These are phyloP conservation scores for Thysanoteuthis rhombus DNA, from an alignment of 2,888 invertebrate species.

Conservation along the genomic window DNA sequence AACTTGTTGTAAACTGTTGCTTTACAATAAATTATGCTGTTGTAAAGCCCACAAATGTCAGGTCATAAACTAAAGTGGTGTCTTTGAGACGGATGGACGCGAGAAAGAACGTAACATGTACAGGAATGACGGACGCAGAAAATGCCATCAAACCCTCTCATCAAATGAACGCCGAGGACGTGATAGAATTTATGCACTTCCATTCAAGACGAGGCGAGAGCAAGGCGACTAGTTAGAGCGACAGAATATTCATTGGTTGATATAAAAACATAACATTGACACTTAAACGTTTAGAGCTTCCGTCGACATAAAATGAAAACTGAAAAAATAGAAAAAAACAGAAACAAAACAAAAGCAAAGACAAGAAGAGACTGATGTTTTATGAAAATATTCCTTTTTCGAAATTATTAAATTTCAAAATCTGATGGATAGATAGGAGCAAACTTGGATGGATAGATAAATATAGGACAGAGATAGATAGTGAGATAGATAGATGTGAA, in stretches of 20 bases:
- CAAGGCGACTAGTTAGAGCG: background rate
- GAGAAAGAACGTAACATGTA: too few species aligned
- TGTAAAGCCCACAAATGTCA: background rate
- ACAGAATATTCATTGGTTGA: background rate
- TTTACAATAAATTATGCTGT: conserved; percentile 12
- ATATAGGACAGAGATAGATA: too few species aligned
- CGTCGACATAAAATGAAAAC: background rate
- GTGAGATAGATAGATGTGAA: too few species aligned
- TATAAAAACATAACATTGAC: background rate
- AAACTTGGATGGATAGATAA: too few species aligned
- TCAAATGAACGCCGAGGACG: too few species aligned
- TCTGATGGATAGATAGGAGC: too few species aligned
- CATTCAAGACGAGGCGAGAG: too few species aligned
- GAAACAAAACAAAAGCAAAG: background rate
- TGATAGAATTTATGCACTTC: too few species aligned
- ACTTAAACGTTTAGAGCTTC: background rate
- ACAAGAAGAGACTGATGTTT: background rate
- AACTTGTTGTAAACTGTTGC: background rate
- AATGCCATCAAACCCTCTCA: too few species aligned
- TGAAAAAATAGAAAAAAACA: background rate
- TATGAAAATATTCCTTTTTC: background rate
- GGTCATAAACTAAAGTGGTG: background rate
- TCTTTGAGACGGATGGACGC: background rate
- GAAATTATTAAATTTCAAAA: too few species aligned
- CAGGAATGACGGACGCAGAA: too few species aligned